These are phyloP conservation scores for Patiria pectinifera DNA, from an alignment of 53 echinoderm and acorn worm species.

Conservation along the genomic window DNA sequence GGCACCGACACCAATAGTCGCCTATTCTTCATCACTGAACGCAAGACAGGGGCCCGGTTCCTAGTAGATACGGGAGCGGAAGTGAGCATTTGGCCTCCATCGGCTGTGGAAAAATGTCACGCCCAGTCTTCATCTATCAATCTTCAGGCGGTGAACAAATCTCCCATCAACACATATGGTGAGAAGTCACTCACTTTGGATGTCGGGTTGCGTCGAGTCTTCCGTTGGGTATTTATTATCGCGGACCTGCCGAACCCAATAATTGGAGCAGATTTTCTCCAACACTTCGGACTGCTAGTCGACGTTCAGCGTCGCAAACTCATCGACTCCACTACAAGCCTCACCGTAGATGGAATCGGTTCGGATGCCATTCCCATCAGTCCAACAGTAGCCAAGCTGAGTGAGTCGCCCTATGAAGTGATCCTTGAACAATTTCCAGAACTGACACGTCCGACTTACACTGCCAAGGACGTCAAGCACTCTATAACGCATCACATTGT, in stretches of 20 bases:
- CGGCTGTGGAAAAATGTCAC: neutral
- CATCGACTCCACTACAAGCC: constrained; percentile 44
- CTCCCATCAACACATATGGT: constrained; percentile 52
- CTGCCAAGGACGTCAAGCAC: neutral
- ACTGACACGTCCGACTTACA: neutral
- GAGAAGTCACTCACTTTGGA: constrained; percentile 53
- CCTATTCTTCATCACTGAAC: constrained; percentile 58
- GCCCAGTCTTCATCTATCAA: neutral
- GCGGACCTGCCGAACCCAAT: constrained; percentile 39
- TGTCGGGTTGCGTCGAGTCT: constrained; percentile 54
- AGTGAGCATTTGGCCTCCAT: constrained; percentile 65
- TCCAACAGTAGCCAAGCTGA: neutral
- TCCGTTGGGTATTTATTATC: constrained; percentile 48
- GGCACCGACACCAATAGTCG: constrained; percentile 40
- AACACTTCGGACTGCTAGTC: constrained; percentile 48
- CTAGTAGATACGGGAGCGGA: constrained; percentile 72
- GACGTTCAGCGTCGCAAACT: constrained; percentile 33
- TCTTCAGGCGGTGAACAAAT: constrained; percentile 59
- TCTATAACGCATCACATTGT: constrained; percentile 8
- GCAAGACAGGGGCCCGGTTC: constrained; percentile 29
- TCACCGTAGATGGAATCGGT: neutral
- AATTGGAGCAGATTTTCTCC: constrained; percentile 29
- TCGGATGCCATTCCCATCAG: neutral
- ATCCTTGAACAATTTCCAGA: neutral
- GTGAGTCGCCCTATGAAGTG: neutral